A percentile compares a stretch with the other conserved stretches of the same genome.
Conservation (phyloP, 1,140 invertebrate genomes). For the Aphelinus certus region DNA sequence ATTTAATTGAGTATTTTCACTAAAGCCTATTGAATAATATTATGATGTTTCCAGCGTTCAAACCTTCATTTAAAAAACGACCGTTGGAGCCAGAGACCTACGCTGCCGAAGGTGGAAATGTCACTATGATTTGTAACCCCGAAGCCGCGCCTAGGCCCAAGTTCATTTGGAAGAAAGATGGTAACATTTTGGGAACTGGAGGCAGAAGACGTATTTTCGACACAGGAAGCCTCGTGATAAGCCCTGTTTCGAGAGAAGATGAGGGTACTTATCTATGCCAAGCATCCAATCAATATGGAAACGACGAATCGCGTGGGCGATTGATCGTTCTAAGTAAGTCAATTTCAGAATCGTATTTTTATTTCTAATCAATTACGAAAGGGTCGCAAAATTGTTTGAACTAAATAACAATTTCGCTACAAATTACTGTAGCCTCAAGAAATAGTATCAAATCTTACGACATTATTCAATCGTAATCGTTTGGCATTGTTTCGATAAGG, state of each 20-base stretch:
- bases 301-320: slow-evolving; percentile 80
- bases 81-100: slow-evolving; percentile 90
- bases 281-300: slow-evolving; percentile 85
- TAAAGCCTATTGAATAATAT: too few relatives aligned
- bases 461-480: too few relatives aligned
- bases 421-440: too few relatives aligned
- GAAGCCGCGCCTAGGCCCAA: slow-evolving; percentile 92
- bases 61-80: slow-evolving; percentile 89
- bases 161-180: slow-evolving; percentile 93
- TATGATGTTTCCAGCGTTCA: slow-evolving; percentile 71
- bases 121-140: slow-evolving; percentile 90
- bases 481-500: too few relatives aligned
- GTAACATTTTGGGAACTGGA: slow-evolving; percentile 79
- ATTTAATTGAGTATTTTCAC: too few relatives aligned
- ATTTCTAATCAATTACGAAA: too few relatives aligned
- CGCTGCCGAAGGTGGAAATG: slow-evolving; percentile 89
- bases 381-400: too few relatives aligned
- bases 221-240: slow-evolving; percentile 87
- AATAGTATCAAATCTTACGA: too few relatives aligned
- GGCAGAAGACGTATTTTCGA: slow-evolving; percentile 82
- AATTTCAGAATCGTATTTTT: background rate
- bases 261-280: slow-evolving; percentile 89
- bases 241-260: slow-evolving; percentile 86
- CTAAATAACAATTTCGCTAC: too few relatives aligned
- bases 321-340: slow-evolving; percentile 86